Evolutionary conservation across 2,888 invertebrate species (phyloP), one percentile per base, ranked within the genome.

Genomic region (Synergus gifuensis): DNA sequence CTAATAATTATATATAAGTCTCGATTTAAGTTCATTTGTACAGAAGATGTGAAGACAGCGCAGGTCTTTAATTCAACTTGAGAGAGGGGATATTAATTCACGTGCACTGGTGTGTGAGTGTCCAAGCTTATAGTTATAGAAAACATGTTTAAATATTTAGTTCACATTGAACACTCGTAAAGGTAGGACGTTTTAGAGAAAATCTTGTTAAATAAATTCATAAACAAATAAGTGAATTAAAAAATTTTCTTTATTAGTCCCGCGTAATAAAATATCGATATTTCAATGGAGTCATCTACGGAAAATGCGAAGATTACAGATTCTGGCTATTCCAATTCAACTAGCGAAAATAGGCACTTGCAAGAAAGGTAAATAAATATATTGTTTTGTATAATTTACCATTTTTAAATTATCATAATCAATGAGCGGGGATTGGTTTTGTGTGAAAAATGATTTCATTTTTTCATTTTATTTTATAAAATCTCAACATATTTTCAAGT

Each of bases 301-400:
- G 88, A 91, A 36, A 94, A 94, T 89, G 94, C 94, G 2, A 96
- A 96, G 90, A 93, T 96, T 76, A 96, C 96, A 9, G 97, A 97
- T 92, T 97, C 97, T 1, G 97, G 95, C 12, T 97, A 97, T 90
- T 96, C 96, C 0, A 96, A 95, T 89, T 96, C 96, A 87, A 96
- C 96, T 92, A 96, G 96, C 88, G 22, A 67, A 18, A 96, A 97
- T 92, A 96, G 96, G 87, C 96, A 96, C 89, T 97, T 97, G 0
- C 95, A 96, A 88, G 94, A 96, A 89, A 97, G 97, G 97, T 97
- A 89, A 90, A 89, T 90, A 49, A 16, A 5, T 16, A 16, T 4
- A 49, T 49, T 28, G 22, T 28, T 28, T 28, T 28, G 22, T 28
- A 28, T 1, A 28, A 28, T 28, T 28, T 28, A 28, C 22, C 1